Percentiles rank a stretch among this genome's conserved stretches.
Evolutionary conservation across 2,888 invertebrate genomes (phyloP).

Genomic region (Exocentrus adspersus): DNA sequence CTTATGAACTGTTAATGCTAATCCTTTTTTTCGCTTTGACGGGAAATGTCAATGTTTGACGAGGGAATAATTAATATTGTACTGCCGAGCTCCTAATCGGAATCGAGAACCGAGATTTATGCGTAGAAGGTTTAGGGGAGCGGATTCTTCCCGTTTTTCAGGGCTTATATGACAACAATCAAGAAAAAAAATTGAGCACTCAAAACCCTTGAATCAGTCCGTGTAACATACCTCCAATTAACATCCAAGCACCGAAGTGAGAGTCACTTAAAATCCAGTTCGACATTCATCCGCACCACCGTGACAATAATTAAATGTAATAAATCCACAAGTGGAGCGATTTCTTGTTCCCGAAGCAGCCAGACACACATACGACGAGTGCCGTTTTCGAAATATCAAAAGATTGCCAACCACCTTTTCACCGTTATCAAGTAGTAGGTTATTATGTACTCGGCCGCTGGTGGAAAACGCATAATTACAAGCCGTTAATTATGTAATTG

Average conservation of each 20-base stretch:
- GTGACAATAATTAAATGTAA: conserved; percentile 23
- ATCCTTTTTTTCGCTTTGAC: conserved; percentile 18
- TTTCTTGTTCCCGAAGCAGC: background rate
- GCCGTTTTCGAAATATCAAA: conserved; percentile 40
- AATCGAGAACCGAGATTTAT: no score
- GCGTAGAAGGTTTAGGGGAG: no score
- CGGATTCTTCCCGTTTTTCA: no score
- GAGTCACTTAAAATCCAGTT: background rate
- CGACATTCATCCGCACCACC: conserved; percentile 8
- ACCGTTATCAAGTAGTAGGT: conserved; percentile 37
- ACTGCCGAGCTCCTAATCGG: no score
- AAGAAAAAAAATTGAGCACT: no score
- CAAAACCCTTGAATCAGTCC: no score
- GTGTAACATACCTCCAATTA: background rate
- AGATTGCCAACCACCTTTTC: conserved; percentile 37
- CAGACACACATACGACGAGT: conserved; percentile 25
- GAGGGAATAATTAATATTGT: background rate
- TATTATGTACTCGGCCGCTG: conserved; percentile 33
- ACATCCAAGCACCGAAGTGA: background rate
- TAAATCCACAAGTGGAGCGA: conserved; percentile 7
- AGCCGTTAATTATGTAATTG: conserved; percentile 41
- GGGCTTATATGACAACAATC: no score
- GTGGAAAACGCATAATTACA: conserved; percentile 35
- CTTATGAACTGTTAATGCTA: conserved; percentile 29
- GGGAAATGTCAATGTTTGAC: conserved; percentile 1